These are phyloP conservation scores for Phacellophora camtschatica DNA, from an alignment of 30 jellyfish, hydroid and myxozoan species.

Conservation along the genomic window DNA sequence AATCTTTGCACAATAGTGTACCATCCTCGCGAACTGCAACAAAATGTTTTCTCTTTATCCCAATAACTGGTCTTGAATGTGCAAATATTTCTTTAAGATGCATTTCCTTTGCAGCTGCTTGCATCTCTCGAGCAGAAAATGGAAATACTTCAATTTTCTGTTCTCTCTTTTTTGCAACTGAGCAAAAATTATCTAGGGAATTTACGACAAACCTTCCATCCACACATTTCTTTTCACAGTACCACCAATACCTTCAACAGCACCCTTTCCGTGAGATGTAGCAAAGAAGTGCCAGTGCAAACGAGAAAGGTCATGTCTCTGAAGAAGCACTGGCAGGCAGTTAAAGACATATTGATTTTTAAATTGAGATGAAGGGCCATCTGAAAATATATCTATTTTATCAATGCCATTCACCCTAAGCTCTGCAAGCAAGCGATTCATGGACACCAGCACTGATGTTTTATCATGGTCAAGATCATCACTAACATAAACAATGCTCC, in stretches of 20 bases:
- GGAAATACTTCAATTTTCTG: too few relatives aligned
- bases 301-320: background rate
- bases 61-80: too few relatives aligned
- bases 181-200: too few relatives aligned
- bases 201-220: too few relatives aligned
- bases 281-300: constrained; percentile 23
- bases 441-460: constrained; percentile 15
- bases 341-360: constrained; percentile 49
- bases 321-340: background rate
- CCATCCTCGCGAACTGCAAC: too few relatives aligned
- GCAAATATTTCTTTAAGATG: too few relatives aligned
- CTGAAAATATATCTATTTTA: constrained; percentile 34
- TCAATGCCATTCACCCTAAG: background rate
- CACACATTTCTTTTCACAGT: constrained; percentile 20
- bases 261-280: constrained; percentile 31
- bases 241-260: constrained; percentile 33
- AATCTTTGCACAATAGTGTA: too few relatives aligned
- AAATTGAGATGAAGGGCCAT: constrained; percentile 70
- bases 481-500: background rate
- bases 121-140: too few relatives aligned
- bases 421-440: constrained; percentile 31
- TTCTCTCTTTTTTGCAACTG: too few relatives aligned
- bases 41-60: too few relatives aligned
- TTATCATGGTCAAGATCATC: constrained; percentile 7
- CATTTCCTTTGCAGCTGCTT: too few relatives aligned